A percentile compares a stretch with the other conserved stretches of the same genome.
phyloP scores from a whole-genome alignment of 2,797 vertebrate species.

The Enteromius paludinosus region DNA sequence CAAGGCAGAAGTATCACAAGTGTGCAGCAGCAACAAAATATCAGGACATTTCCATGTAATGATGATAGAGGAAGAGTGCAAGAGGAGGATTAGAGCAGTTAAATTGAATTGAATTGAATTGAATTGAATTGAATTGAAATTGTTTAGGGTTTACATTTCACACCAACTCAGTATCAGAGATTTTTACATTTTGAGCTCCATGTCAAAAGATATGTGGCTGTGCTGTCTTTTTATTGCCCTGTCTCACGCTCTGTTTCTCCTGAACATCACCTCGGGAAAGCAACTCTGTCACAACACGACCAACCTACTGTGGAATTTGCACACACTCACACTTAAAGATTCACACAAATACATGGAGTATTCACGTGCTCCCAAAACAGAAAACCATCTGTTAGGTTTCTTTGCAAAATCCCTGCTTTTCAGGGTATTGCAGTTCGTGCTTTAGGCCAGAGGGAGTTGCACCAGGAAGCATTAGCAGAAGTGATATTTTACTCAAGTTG shows the following conservation, averaged over 20 bases:
- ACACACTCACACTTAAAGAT: conserved; percentile 46
- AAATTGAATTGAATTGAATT: too few species aligned
- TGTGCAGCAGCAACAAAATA: not conserved
- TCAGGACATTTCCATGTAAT: not conserved
- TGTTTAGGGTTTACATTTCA: not conserved
- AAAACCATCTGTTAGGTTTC: not conserved
- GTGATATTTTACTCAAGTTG: not conserved
- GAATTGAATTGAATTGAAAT: too few species aligned
- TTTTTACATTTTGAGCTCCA: not conserved
- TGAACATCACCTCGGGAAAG: conserved; percentile 45
- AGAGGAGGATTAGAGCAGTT: not conserved
- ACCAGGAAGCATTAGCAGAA: not conserved
- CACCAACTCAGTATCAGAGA: not conserved
- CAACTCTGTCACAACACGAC: conserved; percentile 74
- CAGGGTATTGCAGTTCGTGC: not conserved
- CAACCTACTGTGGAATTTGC: conserved; percentile 68
- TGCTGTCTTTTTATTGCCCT: not conserved
- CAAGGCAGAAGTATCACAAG: conserved; percentile 8
- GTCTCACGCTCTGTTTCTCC: conserved; percentile 3
- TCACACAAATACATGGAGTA: conserved; percentile 49
- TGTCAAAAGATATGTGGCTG: not conserved
- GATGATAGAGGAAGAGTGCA: conserved; percentile 8
- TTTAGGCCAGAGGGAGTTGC: not conserved
- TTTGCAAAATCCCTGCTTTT: conserved; percentile 26
- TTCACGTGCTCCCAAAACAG: conserved; percentile 18